A percentile compares a stretch with the other conserved stretches of the same genome.
These are phyloP conservation scores for Hyalella azteca DNA, from an alignment of 2,888 invertebrate species.

Conservation along the genomic window DNA sequence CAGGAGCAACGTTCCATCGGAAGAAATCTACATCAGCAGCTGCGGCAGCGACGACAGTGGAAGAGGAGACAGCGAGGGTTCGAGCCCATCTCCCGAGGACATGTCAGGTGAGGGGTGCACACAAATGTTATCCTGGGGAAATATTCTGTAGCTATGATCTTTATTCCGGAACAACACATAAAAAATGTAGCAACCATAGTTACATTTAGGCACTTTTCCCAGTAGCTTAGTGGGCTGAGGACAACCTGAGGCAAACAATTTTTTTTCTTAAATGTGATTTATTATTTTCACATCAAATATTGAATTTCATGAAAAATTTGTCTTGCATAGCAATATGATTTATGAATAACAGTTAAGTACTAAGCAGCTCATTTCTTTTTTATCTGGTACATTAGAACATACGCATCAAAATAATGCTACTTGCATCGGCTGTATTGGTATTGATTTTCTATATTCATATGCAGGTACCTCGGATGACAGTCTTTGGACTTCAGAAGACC, in stretches of 20 bases:
- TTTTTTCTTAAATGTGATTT: neutral
- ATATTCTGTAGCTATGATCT: neutral
- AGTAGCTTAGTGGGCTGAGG: neutral
- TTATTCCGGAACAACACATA: neutral
- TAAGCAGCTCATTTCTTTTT: neutral
- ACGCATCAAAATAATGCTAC: too few species aligned
- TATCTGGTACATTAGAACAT: neutral
- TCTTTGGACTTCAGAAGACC: conserved; percentile 17
- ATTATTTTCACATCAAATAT: neutral
- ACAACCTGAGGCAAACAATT: neutral
- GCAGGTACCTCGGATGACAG: conserved; percentile 14
- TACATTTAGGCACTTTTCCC: neutral
- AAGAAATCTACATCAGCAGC: conserved; percentile 27
- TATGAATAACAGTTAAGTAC: neutral
- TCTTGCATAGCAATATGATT: neutral
- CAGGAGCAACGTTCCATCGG: neutral
- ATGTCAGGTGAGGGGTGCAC: neutral
- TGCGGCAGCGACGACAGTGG: conserved; percentile 9
- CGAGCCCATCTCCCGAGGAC: neutral
- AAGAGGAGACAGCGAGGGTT: conserved; percentile 15
- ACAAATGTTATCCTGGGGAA: neutral
- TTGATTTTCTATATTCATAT: neutral
- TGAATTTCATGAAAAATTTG: neutral
- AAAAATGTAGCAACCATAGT: neutral
- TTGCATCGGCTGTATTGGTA: neutral